A percentile compares a stretch with the other conserved stretches of the same genome.
These are phyloP conservation scores for Pimephales promelas DNA, from an alignment of 2,113 vertebrate genomes.

Conservation along the genomic window DNA sequence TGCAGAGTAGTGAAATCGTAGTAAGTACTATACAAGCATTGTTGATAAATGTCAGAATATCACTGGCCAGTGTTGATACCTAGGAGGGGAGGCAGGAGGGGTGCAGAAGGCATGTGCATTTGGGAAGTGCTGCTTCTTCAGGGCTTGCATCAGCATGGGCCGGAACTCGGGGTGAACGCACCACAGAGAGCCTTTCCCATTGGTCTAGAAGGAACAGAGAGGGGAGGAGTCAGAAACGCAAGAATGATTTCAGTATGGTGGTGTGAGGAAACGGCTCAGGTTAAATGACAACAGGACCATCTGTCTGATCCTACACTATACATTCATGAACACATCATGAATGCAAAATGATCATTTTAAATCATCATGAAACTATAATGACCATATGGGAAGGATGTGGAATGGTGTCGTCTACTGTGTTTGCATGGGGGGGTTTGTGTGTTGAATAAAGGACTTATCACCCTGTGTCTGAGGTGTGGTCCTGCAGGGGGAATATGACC, in stretches of 20 bases:
- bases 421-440: neutral
- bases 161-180: constrained; percentile 98
- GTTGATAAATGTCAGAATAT: neutral
- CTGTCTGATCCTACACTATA: constrained; percentile 3
- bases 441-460: constrained; percentile 67
- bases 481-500: constrained; percentile 75
- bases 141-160: constrained; percentile 94
- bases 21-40: neutral
- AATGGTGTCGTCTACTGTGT: neutral
- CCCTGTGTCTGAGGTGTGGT: constrained; percentile 68
- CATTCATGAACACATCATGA: neutral
- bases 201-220: constrained; percentile 80
- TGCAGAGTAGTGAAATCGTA: neutral
- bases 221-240: constrained; percentile 36
- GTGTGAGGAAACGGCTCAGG: constrained; percentile 23
- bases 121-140: constrained; percentile 96
- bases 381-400: neutral
- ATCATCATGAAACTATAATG: neutral
- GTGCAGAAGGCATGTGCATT: constrained; percentile 90
- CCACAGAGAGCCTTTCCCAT: constrained; percentile 98
- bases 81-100: constrained; percentile 88
- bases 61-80: constrained; percentile 68
- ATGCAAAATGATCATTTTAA: neutral
- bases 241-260: constrained; percentile 36
- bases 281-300: constrained; percentile 41